Conservation (phyloP, 1,140 invertebrate genomes). For the Leptonema lineaticorne region DNA sequence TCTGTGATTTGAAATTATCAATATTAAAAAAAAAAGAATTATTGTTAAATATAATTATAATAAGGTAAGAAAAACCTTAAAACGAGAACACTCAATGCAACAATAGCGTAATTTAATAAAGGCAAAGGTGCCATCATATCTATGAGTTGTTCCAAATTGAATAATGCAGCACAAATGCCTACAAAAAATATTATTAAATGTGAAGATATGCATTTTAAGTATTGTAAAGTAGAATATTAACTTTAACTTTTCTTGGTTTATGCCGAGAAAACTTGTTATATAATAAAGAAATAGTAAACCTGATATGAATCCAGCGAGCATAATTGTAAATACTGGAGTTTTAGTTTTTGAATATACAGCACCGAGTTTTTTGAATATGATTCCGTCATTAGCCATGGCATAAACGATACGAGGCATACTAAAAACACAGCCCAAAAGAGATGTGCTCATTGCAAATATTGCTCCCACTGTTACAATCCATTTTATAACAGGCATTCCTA, state of each 20-base stretch:
- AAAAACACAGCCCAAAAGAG: slow-evolving; percentile 87
- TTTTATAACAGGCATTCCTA: slow-evolving; percentile 74
- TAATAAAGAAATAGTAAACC: slow-evolving; percentile 45
- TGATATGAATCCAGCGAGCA: slow-evolving; percentile 73
- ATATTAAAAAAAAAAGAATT: background rate
- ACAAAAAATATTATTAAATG: slow-evolving; percentile 41
- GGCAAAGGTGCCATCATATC: slow-evolving; percentile 97
- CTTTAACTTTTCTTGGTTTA: background rate
- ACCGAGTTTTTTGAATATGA: slow-evolving; percentile 76
- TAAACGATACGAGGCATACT: slow-evolving; percentile 84
- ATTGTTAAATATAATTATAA: background rate
- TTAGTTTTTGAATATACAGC: slow-evolving; percentile 72
- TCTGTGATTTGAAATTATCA: slow-evolving; percentile 16
- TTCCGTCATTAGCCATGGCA: slow-evolving; percentile 86
- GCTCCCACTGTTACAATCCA: slow-evolving; percentile 87
- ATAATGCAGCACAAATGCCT: slow-evolving; percentile 82
- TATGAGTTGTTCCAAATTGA: slow-evolving; percentile 84
- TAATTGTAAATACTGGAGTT: slow-evolving; percentile 82
- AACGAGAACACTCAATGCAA: slow-evolving; percentile 84
- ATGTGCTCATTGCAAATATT: slow-evolving; percentile 73
- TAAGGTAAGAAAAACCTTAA: slow-evolving; percentile 61
- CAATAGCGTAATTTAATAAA: slow-evolving; percentile 88
- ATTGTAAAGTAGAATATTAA: background rate
- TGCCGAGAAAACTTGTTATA: background rate
- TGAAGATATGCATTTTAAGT: background rate